Evolutionary conservation across 2,797 vertebrate genomes (phyloP).

Genomic region (Avahi laniger): DNA sequence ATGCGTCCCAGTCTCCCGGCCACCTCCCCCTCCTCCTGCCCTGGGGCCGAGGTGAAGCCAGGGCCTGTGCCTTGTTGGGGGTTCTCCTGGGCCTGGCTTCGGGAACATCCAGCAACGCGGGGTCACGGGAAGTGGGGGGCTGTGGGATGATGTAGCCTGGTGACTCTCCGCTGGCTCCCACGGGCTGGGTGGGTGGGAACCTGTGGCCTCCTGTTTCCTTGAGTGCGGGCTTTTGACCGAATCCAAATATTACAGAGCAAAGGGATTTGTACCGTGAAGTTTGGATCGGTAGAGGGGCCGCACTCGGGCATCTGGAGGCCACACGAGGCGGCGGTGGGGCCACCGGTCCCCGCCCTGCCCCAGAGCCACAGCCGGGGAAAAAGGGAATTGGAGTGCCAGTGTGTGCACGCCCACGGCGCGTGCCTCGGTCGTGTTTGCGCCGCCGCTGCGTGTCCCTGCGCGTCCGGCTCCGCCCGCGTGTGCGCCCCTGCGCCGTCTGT

Average conservation of each 20-base stretch:
- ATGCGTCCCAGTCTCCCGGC: neutral
- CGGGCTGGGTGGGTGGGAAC: neutral
- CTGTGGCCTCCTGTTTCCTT: neutral
- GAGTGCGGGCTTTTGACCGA: neutral
- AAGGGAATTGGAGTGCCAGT: neutral
- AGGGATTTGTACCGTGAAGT: neutral
- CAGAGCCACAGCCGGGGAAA: neutral
- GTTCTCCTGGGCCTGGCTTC: neutral
- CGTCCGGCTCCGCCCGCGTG: fast-evolving
- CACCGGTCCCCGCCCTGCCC: neutral
- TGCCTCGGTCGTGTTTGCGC: neutral
- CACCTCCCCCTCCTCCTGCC: neutral
- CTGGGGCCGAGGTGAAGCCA: neutral
- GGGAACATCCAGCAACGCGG: neutral
- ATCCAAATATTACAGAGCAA: neutral
- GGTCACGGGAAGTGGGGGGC: neutral
- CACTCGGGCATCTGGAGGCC: neutral
- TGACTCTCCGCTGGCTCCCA: neutral
- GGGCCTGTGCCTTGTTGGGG: neutral
- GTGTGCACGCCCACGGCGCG: neutral
- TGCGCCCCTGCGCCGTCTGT: fast-evolving
- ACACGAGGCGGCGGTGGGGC: neutral
- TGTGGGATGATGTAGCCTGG: neutral
- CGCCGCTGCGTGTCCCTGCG: neutral
- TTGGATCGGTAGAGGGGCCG: no score